Conservation (phyloP, 92 coral and sea anemone species). For the Muricea muricata region DNA sequence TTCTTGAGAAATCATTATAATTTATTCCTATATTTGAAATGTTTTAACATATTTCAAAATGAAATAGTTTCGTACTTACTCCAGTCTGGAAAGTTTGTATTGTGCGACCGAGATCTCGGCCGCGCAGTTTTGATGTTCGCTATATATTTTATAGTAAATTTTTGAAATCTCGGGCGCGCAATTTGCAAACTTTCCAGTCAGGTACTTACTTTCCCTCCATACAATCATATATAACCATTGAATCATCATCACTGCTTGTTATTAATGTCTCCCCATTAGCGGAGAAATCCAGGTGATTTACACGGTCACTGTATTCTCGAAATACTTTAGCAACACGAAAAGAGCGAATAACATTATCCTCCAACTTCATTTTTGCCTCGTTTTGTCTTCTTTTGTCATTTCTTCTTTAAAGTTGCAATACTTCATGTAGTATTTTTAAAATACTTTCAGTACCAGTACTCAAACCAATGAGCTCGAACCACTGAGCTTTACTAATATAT, state of each 20-base stretch:
- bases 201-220: conserved; percentile 90
- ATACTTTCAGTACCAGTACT: neutral
- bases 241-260: conserved; percentile 96
- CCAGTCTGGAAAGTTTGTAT: too few relatives aligned
- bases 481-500: too few relatives aligned
- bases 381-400: too few relatives aligned
- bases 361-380: conserved; percentile 77
- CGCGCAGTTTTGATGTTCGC: too few relatives aligned
- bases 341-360: conserved; percentile 86
- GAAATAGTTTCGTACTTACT: too few relatives aligned
- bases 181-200: neutral
- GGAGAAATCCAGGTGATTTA: conserved; percentile 85
- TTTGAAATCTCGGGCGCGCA: neutral
- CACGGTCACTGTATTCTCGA: conserved; percentile 93
- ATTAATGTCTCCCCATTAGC: conserved; percentile 94
- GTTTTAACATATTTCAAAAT: too few relatives aligned
- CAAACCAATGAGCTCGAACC: too few relatives aligned
- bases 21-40: too few relatives aligned
- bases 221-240: conserved; percentile 94
- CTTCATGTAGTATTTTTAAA: neutral
- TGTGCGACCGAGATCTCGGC: too few relatives aligned
- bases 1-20: too few relatives aligned
- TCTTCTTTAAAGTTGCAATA: neutral
- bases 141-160: too few relatives aligned
- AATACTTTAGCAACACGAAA: conserved; percentile 95